phyloP scores from a whole-genome alignment of 2,888 invertebrate species.

The Thecocarcelia acutangulata region DNA sequence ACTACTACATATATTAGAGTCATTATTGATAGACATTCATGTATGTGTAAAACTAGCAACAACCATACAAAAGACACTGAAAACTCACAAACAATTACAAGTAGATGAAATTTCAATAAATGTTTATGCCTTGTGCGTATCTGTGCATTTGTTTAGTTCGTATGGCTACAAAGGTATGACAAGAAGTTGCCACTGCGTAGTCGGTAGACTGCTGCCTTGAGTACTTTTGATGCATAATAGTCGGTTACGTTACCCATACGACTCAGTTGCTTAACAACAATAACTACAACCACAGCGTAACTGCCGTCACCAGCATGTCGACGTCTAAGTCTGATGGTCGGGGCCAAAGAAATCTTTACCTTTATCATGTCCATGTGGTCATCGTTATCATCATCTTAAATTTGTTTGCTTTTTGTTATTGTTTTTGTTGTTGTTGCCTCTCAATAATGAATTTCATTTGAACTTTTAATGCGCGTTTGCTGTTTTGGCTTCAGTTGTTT shows the following conservation, averaged over 20 bases:
- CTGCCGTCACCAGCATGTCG: neutral
- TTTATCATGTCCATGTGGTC: conserved; percentile 37
- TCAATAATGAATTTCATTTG: conserved; percentile 65
- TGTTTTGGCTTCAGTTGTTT: conserved; percentile 40
- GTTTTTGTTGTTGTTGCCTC: conserved; percentile 14
- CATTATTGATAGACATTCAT: too few relatives aligned
- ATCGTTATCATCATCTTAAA: conserved; percentile 40
- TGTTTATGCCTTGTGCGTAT: too few relatives aligned
- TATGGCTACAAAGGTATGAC: too few relatives aligned
- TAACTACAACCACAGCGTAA: conserved; percentile 4
- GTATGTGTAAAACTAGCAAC: too few relatives aligned
- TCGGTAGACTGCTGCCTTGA: too few relatives aligned
- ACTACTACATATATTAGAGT: too few relatives aligned
- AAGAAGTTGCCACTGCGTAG: too few relatives aligned
- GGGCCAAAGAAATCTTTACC: conserved; percentile 34
- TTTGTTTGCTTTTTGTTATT: conserved; percentile 35
- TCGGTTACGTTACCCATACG: conserved; percentile 10
- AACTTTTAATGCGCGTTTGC: conserved; percentile 64
- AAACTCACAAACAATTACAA: too few relatives aligned
- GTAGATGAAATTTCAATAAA: too few relatives aligned
- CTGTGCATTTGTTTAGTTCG: too few relatives aligned
- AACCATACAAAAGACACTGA: too few relatives aligned
- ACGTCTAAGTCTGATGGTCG: conserved; percentile 25
- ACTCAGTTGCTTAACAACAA: conserved; percentile 1
- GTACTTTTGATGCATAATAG: too few relatives aligned